Percentiles rank a stretch among this genome's conserved stretches.
These are phyloP conservation scores for Drosophila mojavensis DNA, from an alignment of 1,140 invertebrate species.

Conservation along the genomic window DNA sequence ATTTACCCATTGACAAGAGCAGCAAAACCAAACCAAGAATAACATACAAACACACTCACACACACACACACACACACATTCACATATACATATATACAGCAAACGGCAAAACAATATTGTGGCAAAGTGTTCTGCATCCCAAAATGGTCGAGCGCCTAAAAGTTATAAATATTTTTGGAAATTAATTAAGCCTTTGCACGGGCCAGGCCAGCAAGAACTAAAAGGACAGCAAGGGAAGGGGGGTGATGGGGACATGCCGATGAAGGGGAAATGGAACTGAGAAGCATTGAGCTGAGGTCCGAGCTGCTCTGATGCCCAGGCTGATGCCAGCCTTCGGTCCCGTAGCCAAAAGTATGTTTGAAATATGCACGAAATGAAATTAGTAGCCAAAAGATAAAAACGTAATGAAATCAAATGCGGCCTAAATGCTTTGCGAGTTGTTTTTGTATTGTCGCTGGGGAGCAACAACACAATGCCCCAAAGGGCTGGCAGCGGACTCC, in stretches of 20 bases:
- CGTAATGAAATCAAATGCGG: conserved; percentile 81
- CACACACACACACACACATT: conserved; percentile 22
- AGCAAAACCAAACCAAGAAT: conserved; percentile 34
- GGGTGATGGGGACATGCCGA: neutral
- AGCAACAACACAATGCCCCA: conserved; percentile 42
- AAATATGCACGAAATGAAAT: conserved; percentile 74
- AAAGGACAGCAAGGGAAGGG: neutral
- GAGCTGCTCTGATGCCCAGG: neutral
- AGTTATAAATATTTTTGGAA: conserved; percentile 78
- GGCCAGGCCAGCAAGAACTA: conserved; percentile 11
- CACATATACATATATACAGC: neutral
- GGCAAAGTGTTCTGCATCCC: conserved; percentile 30
- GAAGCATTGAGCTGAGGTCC: neutral
- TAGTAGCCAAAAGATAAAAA: conserved; percentile 77
- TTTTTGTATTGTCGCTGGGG: conserved; percentile 46
- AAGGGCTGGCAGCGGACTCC: conserved; percentile 8
- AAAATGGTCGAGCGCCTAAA: conserved; percentile 52
- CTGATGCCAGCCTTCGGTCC: neutral
- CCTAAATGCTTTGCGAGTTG: conserved; percentile 67
- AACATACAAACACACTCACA: conserved; percentile 28
- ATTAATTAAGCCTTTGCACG: conserved; percentile 72
- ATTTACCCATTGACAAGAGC: conserved; percentile 71
- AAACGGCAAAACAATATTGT: conserved; percentile 53
- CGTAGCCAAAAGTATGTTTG: conserved; percentile 37
- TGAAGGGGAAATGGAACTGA: conserved; percentile 9